Evolutionary conservation across 1,140 invertebrate species (phyloP), one percentile per base, ranked within the genome.

Genomic region (Drosophila guanche): DNA sequence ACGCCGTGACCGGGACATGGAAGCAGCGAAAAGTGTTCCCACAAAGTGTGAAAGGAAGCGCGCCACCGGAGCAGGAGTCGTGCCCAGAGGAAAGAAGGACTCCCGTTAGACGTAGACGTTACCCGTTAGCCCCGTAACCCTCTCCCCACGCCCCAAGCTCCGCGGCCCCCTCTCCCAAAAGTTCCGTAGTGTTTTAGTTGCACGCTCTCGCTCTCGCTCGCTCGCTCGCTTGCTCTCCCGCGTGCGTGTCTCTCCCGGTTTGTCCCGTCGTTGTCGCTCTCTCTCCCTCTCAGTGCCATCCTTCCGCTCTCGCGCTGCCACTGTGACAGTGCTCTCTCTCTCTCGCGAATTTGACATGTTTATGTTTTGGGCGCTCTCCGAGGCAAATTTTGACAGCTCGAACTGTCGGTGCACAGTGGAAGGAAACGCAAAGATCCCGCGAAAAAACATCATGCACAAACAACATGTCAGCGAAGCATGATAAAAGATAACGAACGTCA

Each of bases 331-430:
- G 52, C 45, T 53, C 72, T 68, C 65, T 62, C 55, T 48, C 40
- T 51, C 61, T 54, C 71, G 40, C 33, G 41, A 59, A n/a, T 29
- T 45, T 88, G 83, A 89, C 84, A 86, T 86, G 83, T 86, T 86
- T 86, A 86, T 88, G 83, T 86, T 86, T 86, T 86, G 83, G 83
- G 61, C 63, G 78, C 83, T 86, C 83, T 86, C 78, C 47, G 66
- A 71, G 71, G 66, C 83, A 70, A 83, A 76, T 57, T 89, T 83
- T 88, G 83, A 88, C 83, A 88, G 79, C 56, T 79, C 23, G 62
- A 79, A 76, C 62, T 88, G 83, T 89, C 83, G 83, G 75, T 74
- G 53, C 23, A 88, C 83, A 88, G 83, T 88, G 84, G 83, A 54
- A 12, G 51, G 53, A 83, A 59, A 61, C 51, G 43, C 7, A 29